Conservation (phyloP, 1,140 invertebrate genomes). For the Conus ventricosus region DNA sequence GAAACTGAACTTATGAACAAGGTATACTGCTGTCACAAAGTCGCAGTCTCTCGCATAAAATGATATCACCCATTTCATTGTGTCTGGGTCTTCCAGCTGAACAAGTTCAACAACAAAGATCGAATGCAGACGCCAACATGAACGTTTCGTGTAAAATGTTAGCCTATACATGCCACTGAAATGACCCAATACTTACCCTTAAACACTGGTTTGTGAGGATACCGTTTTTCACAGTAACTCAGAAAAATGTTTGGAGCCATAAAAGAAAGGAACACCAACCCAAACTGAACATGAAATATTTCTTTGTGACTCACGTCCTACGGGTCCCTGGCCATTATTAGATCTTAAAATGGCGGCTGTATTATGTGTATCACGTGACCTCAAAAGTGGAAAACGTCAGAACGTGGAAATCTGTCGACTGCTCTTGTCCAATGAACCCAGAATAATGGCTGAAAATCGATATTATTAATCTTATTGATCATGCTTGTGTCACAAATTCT, state of each 20-base stretch:
- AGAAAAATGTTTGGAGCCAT: slow-evolving; percentile 6
- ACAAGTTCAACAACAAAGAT: slow-evolving; percentile 32
- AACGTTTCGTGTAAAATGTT: slow-evolving; percentile 31
- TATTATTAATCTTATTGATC: not conserved
- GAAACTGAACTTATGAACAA: no score
- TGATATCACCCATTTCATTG: slow-evolving; percentile 10
- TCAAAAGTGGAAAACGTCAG: slow-evolving; percentile 1
- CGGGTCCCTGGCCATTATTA: slow-evolving; percentile 28
- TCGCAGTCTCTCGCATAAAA: no score
- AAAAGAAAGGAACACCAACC: slow-evolving; percentile 17
- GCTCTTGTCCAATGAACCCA: not conserved
- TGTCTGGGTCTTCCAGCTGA: not conserved
- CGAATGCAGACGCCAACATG: slow-evolving; percentile 1
- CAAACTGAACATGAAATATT: slow-evolving; percentile 26
- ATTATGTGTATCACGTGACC: slow-evolving; percentile 46
- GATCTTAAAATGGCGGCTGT: slow-evolving; percentile 38
- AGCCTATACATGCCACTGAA: not conserved
- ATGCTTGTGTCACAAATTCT: no score
- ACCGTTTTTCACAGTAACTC: not conserved
- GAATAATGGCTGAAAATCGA: not conserved
- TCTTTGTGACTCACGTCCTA: slow-evolving; percentile 44
- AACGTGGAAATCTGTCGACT: slow-evolving; percentile 3
- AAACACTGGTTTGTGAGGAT: not conserved
- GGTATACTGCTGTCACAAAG: no score
- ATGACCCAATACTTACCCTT: slow-evolving; percentile 3